phyloP scores from a whole-genome alignment of 1,140 invertebrate genomes.

The Euschistus heros region DNA sequence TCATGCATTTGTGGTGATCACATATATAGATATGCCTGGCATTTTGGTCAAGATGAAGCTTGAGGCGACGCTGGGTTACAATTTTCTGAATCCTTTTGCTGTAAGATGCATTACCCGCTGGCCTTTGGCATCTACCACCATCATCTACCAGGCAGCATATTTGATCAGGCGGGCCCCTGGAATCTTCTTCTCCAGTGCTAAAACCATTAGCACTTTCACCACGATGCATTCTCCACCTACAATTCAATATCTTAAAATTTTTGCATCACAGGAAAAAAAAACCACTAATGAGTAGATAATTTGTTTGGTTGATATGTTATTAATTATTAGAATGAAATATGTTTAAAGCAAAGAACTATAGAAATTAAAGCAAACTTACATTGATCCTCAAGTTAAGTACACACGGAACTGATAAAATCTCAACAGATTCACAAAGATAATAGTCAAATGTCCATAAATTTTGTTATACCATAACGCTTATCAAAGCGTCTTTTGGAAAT shows the following conservation, averaged over 20 bases:
- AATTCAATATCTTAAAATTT: neutral
- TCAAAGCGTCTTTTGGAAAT: too few species aligned
- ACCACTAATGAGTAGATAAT: too few species aligned
- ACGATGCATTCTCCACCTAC: constrained; percentile 25
- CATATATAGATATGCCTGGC: constrained; percentile 90
- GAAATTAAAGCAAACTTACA: too few species aligned
- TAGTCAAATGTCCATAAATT: too few species aligned
- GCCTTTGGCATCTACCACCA: constrained; percentile 67
- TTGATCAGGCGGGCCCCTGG: constrained; percentile 69
- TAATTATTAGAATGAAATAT: too few species aligned
- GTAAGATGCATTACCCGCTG: constrained; percentile 91
- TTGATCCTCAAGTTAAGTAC: too few species aligned
- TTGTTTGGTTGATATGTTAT: too few species aligned
- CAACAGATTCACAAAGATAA: too few species aligned
- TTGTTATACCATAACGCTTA: too few species aligned
- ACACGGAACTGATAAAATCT: too few species aligned
- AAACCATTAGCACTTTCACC: constrained; percentile 59
- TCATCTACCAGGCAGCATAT: constrained; percentile 91
- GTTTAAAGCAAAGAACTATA: too few species aligned
- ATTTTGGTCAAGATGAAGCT: constrained; percentile 73
- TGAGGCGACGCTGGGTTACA: constrained; percentile 81
- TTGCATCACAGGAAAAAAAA: too few species aligned
- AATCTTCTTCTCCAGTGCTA: constrained; percentile 82
- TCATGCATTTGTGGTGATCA: constrained; percentile 90
- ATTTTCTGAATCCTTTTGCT: constrained; percentile 94